A percentile compares a stretch with the other conserved stretches of the same genome.
These are phyloP conservation scores for Leguminivora glycinivorella DNA, from an alignment of 1,140 invertebrate species.

Conservation along the genomic window DNA sequence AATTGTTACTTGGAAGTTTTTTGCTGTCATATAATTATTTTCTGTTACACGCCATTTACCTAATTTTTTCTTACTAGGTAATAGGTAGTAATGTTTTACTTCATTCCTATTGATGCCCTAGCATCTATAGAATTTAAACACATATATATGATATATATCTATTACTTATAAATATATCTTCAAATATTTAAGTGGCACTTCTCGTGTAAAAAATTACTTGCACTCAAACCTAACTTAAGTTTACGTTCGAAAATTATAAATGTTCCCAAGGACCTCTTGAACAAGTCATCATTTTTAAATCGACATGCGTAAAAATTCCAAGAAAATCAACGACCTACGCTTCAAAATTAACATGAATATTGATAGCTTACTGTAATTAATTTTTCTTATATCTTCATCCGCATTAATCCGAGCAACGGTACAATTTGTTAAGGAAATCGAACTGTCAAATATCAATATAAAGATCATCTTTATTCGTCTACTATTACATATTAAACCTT, in stretches of 20 bases:
- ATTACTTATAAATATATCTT: no score
- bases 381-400: slow-evolving; percentile 43
- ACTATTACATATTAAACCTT: slow-evolving; percentile 68
- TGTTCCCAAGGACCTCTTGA: neutral
- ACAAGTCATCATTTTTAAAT: slow-evolving; percentile 5
- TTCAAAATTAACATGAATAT: neutral
- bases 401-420: slow-evolving; percentile 49
- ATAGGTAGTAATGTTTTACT: neutral
- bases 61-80: no score
- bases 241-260: neutral
- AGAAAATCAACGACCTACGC: neutral
- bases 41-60: no score
- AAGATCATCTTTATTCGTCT: slow-evolving; percentile 66
- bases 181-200: slow-evolving; percentile 4
- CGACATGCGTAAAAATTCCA: neutral
- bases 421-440: slow-evolving; percentile 58
- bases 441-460: slow-evolving; percentile 65
- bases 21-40: no score
- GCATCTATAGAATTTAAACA: neutral
- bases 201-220: neutral
- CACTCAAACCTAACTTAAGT: neutral
- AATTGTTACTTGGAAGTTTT: no score
- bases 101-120: neutral
- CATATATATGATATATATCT: neutral
- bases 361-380: slow-evolving; percentile 34